phyloP scores from a whole-genome alignment of 2,888 invertebrate genomes.

The Lagria hirta region DNA sequence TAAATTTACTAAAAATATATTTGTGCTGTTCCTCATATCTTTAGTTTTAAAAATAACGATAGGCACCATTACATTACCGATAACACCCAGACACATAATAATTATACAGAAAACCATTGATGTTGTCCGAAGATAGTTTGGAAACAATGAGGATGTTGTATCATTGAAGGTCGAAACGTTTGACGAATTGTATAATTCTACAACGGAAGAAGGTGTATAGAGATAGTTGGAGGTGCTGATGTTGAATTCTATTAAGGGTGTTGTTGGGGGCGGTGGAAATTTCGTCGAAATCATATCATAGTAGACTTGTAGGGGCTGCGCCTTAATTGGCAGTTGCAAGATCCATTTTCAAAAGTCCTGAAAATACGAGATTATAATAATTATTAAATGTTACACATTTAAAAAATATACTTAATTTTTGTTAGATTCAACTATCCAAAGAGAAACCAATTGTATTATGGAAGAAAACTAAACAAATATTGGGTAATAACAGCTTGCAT shows the following conservation, averaged over 20 bases:
- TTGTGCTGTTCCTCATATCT: conserved; percentile 93
- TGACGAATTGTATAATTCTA: conserved; percentile 34
- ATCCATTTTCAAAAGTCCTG: conserved; percentile 10
- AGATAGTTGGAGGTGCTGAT: conserved; percentile 41
- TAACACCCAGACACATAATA: conserved; percentile 86
- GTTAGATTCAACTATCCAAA: background rate
- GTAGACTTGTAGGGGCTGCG: conserved; percentile 28
- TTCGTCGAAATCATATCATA: conserved; percentile 52
- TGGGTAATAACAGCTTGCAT: conserved; percentile 2
- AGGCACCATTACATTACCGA: conserved; percentile 92
- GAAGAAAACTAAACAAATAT: background rate
- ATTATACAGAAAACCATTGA: conserved; percentile 86
- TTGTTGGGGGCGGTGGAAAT: conserved; percentile 39
- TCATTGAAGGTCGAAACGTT: conserved; percentile 38
- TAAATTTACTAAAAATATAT: conserved; percentile 91
- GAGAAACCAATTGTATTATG: background rate
- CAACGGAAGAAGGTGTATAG: conserved; percentile 37
- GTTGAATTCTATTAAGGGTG: conserved; percentile 36
- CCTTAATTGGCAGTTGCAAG: conserved; percentile 13
- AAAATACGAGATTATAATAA: background rate
- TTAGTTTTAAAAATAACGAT: conserved; percentile 89
- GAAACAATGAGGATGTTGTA: conserved; percentile 58
- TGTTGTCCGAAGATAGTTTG: conserved; percentile 82
- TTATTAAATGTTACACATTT: background rate
- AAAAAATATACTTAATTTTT: conserved; percentile 2